Evolutionary conservation across 2,113 vertebrate species (phyloP).

Genomic region (Arizona elegans): DNA sequence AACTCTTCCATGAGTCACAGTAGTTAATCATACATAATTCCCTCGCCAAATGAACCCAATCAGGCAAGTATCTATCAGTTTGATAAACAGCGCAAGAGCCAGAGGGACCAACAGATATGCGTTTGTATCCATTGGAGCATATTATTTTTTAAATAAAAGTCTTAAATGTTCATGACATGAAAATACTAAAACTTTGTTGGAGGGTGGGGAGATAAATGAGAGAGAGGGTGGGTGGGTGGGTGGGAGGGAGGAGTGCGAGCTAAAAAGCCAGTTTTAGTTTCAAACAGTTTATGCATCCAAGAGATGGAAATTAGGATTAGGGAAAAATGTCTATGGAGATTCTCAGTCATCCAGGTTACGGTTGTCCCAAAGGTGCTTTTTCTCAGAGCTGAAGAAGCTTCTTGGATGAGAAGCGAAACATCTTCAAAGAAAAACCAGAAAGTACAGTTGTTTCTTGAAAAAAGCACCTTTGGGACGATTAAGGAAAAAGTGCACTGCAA

Average conservation of each 20-base stretch:
- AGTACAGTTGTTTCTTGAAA: too few relatives aligned
- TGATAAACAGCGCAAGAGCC: background rate
- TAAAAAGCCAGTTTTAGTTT: too few relatives aligned
- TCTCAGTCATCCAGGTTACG: too few relatives aligned
- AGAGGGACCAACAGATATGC: background rate
- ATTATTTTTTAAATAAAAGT: background rate
- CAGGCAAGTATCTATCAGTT: background rate
- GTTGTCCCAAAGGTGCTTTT: too few relatives aligned
- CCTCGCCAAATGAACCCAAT: background rate
- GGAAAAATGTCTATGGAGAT: too few relatives aligned
- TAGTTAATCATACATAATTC: background rate
- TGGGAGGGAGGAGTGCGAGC: too few relatives aligned
- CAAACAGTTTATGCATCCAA: background rate
- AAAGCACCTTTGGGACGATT: too few relatives aligned
- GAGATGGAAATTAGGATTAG: background rate
- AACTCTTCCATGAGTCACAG: background rate
- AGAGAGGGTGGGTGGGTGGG: too few relatives aligned
- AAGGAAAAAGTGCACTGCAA: background rate
- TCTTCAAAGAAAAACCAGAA: too few relatives aligned
- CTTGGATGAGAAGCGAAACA: too few relatives aligned
- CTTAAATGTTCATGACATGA: background rate
- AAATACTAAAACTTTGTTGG: background rate
- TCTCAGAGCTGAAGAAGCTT: too few relatives aligned
- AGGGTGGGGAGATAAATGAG: background rate
- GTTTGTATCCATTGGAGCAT: background rate